A percentile compares a stretch with the other conserved stretches of the same genome.
Conservation (phyloP, 2,888 invertebrate genomes). For the Agonopterix subpropinquella region DNA sequence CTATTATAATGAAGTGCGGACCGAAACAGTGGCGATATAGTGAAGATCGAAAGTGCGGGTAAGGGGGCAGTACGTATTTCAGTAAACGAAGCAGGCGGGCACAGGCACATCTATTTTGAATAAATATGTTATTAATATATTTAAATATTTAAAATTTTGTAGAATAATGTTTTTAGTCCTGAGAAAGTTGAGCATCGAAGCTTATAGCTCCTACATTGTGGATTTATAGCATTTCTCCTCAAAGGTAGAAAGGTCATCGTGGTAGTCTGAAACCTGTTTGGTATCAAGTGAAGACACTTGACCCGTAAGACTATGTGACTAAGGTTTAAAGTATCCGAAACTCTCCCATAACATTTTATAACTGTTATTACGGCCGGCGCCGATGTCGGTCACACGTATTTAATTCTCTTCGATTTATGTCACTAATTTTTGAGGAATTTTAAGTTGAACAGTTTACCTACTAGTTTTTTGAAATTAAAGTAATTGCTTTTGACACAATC, state of each 20-base stretch:
- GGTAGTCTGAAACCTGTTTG: conserved; percentile 2
- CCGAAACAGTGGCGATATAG: no score
- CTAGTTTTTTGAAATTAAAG: no score
- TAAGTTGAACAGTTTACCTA: neutral
- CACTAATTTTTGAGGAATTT: conserved; percentile 3
- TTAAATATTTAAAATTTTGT: no score
- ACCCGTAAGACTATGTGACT: neutral
- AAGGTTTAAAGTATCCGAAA: conserved; percentile 5
- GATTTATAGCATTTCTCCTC: conserved; percentile 6
- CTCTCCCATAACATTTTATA: conserved; percentile 6
- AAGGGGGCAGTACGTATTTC: no score
- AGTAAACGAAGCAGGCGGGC: no score
- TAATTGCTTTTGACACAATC: no score
- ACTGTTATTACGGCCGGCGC: conserved; percentile 3
- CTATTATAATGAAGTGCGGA: no score
- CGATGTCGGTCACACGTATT: neutral
- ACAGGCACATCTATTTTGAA: no score
- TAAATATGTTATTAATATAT: no score
- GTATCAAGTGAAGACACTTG: neutral
- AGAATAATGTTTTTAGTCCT: no score
- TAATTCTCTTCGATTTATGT: conserved; percentile 5
- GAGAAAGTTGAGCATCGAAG: no score
- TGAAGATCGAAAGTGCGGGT: no score
- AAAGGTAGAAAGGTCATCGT: conserved; percentile 4
- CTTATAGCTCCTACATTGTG: conserved; percentile 1